These are phyloP conservation scores for Palloptera scutellata DNA, from an alignment of 2,888 invertebrate genomes.

Conservation along the genomic window DNA sequence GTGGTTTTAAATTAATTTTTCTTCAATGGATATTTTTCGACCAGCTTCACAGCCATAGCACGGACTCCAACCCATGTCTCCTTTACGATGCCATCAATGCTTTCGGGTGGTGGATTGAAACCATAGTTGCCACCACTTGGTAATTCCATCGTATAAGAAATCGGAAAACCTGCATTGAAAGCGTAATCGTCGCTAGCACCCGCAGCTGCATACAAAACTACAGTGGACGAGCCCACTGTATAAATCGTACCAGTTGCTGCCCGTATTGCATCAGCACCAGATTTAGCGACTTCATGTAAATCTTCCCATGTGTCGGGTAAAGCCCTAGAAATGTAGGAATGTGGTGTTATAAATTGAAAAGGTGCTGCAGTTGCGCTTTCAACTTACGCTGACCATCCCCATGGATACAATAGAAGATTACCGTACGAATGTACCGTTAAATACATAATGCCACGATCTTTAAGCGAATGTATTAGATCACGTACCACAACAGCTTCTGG, in stretches of 20 bases:
- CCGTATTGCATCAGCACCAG: slow-evolving; percentile 60
- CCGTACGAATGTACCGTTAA: slow-evolving; percentile 80
- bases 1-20: too few species aligned
- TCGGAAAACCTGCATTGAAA: slow-evolving; percentile 67
- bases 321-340: slow-evolving; percentile 40
- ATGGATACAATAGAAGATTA: slow-evolving; percentile 73
- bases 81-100: slow-evolving; percentile 67
- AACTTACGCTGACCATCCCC: slow-evolving; percentile 70
- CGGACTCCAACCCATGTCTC: slow-evolving; percentile 69
- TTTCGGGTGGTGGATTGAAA: slow-evolving; percentile 68
- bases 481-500: slow-evolving; percentile 70
- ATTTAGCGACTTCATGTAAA: slow-evolving; percentile 60
- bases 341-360: too few species aligned
- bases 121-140: slow-evolving; percentile 67
- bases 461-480: slow-evolving; percentile 67
- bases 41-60: slow-evolving; percentile 55
- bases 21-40: slow-evolving; percentile 48
- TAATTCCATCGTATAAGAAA: slow-evolving; percentile 72
- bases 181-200: slow-evolving; percentile 76
- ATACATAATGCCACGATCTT: slow-evolving; percentile 68
- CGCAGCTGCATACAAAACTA: slow-evolving; percentile 65
- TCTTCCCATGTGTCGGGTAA: slow-evolving; percentile 64
- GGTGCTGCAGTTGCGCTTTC: too few species aligned
- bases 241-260: slow-evolving; percentile 59
- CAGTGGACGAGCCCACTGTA: slow-evolving; percentile 64